These are phyloP conservation scores for Masnerella sp. DNA, from an alignment of 2,888 invertebrate genomes.

Conservation along the genomic window DNA sequence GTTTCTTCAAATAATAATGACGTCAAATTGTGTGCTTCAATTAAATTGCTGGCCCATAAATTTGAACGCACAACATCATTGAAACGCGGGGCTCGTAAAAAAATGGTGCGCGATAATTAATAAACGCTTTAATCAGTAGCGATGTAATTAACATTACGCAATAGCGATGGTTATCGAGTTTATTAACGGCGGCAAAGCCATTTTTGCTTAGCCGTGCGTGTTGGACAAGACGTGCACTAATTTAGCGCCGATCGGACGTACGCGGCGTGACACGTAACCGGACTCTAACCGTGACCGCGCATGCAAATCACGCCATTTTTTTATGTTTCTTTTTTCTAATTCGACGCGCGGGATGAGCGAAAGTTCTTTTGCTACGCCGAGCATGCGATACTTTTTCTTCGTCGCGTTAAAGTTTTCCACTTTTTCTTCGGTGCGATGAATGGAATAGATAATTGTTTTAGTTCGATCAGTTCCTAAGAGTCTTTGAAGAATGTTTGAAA, in stretches of 20 bases:
- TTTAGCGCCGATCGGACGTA: slow-evolving; percentile 31
- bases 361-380: slow-evolving; percentile 43
- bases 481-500: no score
- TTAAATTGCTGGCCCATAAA: slow-evolving; percentile 40
- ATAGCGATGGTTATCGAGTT: slow-evolving; percentile 44
- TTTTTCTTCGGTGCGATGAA: slow-evolving; percentile 37
- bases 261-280: slow-evolving; percentile 30
- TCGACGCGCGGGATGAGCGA: slow-evolving; percentile 33
- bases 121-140: slow-evolving; percentile 30
- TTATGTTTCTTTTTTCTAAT: slow-evolving; percentile 31
- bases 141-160: slow-evolving; percentile 40
- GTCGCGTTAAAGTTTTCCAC: slow-evolving; percentile 14
- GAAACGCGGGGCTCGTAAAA: slow-evolving; percentile 7
- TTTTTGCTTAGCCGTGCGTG: slow-evolving; percentile 30
- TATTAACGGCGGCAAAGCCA: slow-evolving; percentile 33
- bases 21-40: slow-evolving; percentile 18
- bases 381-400: slow-evolving; percentile 43
- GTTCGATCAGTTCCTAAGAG: no score
- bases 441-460: no score
- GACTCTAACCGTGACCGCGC: slow-evolving; percentile 32
- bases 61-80: slow-evolving; percentile 24
- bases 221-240: slow-evolving; percentile 33
- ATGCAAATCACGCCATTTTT: slow-evolving; percentile 42
- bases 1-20: slow-evolving; percentile 9
- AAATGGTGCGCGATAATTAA: slow-evolving; percentile 25